Conservation (phyloP, 2,888 invertebrate genomes). For the Caenorhabditis angaria region DNA sequence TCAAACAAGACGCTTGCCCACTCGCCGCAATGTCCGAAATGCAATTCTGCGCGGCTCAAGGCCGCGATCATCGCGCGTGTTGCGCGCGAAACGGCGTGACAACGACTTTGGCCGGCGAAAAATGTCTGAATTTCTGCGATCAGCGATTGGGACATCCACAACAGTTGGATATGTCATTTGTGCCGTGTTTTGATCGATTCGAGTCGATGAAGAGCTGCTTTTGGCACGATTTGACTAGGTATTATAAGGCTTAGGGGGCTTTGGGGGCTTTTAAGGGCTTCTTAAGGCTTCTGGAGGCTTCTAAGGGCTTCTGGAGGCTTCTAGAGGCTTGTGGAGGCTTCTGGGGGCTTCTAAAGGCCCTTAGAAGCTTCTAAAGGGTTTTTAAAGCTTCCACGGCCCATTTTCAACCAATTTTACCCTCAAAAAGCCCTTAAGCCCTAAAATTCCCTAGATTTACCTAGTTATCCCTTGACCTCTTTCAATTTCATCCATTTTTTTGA, state of each 20-base stretch:
- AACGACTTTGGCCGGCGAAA: slow-evolving; percentile 65
- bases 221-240: slow-evolving; percentile 64
- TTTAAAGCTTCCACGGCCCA: too few species aligned
- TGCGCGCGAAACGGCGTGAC: slow-evolving; percentile 68
- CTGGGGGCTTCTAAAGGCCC: too few species aligned
- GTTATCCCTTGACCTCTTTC: too few species aligned
- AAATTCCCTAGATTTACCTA: too few species aligned
- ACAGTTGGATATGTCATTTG: slow-evolving; percentile 62
- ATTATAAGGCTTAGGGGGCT: slow-evolving; percentile 35
- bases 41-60: slow-evolving; percentile 68
- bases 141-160: slow-evolving; percentile 62
- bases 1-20: slow-evolving; percentile 69
- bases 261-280: too few species aligned
- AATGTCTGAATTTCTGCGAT: slow-evolving; percentile 68
- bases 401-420: too few species aligned
- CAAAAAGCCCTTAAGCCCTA: too few species aligned
- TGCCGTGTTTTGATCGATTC: slow-evolving; percentile 67
- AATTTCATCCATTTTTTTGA: too few species aligned
- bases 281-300: too few species aligned
- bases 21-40: slow-evolving; percentile 67
- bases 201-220: slow-evolving; percentile 68
- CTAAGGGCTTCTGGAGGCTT: too few species aligned
- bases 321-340: too few species aligned
- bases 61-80: slow-evolving; percentile 64
- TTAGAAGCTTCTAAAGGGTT: too few species aligned